These are phyloP conservation scores for Potamarius usumacintae DNA, from an alignment of 2,113 vertebrate genomes.

Conservation along the genomic window DNA sequence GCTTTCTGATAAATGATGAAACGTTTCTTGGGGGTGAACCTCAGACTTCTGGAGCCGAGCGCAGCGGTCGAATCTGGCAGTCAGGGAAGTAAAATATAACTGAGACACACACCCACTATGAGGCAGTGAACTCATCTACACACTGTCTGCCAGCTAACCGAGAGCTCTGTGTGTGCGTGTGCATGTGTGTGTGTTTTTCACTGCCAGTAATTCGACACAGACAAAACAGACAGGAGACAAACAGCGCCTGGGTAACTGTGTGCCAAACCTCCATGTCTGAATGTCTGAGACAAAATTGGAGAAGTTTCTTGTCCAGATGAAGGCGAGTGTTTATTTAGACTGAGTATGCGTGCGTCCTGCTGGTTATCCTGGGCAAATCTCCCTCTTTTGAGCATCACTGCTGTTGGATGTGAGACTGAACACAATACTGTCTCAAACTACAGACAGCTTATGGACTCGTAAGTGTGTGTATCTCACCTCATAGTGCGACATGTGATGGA, in stretches of 20 bases:
- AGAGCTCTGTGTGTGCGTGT: neutral
- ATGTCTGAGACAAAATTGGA: neutral
- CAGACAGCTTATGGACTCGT: neutral
- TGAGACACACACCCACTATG: slow-evolving; percentile 18
- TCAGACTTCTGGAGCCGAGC: neutral
- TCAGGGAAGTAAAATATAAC: slow-evolving; percentile 11
- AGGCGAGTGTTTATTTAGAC: slow-evolving; percentile 9
- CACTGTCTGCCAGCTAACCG: slow-evolving; percentile 26
- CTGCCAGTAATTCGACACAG: slow-evolving; percentile 51
- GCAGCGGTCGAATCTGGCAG: neutral
- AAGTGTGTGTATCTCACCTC: neutral
- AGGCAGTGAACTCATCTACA: slow-evolving; percentile 21
- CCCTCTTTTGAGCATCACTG: neutral
- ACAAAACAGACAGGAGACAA: slow-evolving; percentile 55
- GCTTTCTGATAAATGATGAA: neutral
- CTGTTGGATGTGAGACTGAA: neutral
- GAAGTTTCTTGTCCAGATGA: slow-evolving; percentile 8
- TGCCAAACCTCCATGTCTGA: slow-evolving; percentile 21
- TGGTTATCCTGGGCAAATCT: neutral
- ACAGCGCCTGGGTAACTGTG: slow-evolving; percentile 4
- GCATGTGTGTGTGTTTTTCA: slow-evolving; percentile 7
- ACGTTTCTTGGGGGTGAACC: neutral
- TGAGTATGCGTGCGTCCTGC: neutral
- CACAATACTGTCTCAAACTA: neutral
- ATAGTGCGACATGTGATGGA: neutral